Conservation (phyloP, 2,113 vertebrate species). For the Dasypus novemcinctus region DNA sequence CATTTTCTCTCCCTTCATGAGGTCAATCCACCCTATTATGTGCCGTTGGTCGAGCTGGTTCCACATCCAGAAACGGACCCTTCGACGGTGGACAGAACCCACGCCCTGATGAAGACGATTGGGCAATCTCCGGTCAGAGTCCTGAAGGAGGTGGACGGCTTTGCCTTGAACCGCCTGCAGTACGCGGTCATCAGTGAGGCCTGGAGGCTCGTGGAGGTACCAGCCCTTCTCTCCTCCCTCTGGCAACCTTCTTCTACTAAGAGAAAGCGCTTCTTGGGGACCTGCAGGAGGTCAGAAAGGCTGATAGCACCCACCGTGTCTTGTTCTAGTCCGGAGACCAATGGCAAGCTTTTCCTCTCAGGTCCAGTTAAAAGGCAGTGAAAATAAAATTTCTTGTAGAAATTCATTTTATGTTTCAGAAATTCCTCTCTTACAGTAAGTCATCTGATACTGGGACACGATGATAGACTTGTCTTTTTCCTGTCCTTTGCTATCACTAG, state of each 20-base stretch:
- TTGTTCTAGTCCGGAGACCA: background rate
- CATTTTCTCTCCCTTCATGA: conserved; percentile 70
- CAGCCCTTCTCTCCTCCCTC: conserved; percentile 36
- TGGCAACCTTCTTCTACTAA: too few relatives aligned
- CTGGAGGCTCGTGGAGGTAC: conserved; percentile 95
- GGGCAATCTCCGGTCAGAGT: conserved; percentile 92
- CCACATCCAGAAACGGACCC: conserved; percentile 93
- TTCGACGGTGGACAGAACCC: conserved; percentile 86
- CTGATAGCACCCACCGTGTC: background rate
- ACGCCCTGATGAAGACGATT: conserved; percentile 90
- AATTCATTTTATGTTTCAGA: conserved; percentile 41
- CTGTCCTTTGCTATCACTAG: background rate
- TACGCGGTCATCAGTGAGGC: conserved; percentile 94
- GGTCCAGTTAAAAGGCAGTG: background rate
- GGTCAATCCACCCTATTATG: conserved; percentile 96
- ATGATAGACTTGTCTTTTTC: conserved; percentile 56
- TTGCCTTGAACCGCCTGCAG: conserved; percentile 95
- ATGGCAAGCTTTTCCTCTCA: conserved; percentile 13
- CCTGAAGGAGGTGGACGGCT: conserved; percentile 92
- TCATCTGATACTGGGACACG: conserved; percentile 47
- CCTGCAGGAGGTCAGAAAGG: background rate
- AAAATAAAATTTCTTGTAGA: conserved; percentile 38
- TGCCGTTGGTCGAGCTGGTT: conserved; percentile 96
- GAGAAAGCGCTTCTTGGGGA: background rate
- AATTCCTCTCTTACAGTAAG: conserved; percentile 14